Evolutionary conservation across 2,888 invertebrate species (phyloP).

Genomic region (Scrobipalpa atriplicella): DNA sequence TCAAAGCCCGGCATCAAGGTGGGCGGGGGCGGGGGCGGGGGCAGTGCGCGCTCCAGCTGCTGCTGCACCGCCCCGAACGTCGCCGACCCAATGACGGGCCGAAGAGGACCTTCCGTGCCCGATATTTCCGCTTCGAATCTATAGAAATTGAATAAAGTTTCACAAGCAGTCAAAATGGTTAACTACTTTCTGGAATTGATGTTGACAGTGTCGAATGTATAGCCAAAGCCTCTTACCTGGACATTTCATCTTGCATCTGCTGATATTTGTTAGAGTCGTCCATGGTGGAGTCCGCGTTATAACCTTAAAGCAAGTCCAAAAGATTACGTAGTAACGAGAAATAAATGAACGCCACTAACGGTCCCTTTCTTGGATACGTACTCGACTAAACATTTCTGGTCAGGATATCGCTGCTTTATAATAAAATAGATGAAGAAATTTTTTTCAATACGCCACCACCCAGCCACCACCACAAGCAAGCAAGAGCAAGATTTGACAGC

Average conservation of each 20-base stretch:
- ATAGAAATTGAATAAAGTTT: not conserved
- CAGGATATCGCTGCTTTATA: slow-evolving; percentile 26
- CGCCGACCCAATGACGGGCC: slow-evolving; percentile 88
- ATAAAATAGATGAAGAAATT: not conserved
- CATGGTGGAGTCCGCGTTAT: slow-evolving; percentile 60
- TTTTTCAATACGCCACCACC: not conserved
- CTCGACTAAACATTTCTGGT: slow-evolving; percentile 51
- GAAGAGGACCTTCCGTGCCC: slow-evolving; percentile 80
- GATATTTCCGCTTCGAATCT: slow-evolving; percentile 96
- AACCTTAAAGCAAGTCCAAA: slow-evolving; percentile 79
- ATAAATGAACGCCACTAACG: slow-evolving; percentile 47
- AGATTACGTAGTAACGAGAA: slow-evolving; percentile 71
- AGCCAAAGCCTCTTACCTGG: slow-evolving; percentile 81
- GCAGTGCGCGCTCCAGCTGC: slow-evolving; percentile 81
- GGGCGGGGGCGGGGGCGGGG: slow-evolving; percentile 67
- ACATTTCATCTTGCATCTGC: slow-evolving; percentile 96
- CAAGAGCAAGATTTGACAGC: not conserved
- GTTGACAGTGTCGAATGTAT: not conserved
- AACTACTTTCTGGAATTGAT: not conserved
- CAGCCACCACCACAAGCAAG: too few species aligned
- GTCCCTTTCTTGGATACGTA: slow-evolving; percentile 59
- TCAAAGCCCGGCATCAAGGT: slow-evolving; percentile 54
- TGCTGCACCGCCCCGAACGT: slow-evolving; percentile 89
- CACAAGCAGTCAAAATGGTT: not conserved
- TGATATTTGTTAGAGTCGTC: slow-evolving; percentile 83